phyloP scores from a whole-genome alignment of 2,888 invertebrate genomes.

The Notodonta ziczac region DNA sequence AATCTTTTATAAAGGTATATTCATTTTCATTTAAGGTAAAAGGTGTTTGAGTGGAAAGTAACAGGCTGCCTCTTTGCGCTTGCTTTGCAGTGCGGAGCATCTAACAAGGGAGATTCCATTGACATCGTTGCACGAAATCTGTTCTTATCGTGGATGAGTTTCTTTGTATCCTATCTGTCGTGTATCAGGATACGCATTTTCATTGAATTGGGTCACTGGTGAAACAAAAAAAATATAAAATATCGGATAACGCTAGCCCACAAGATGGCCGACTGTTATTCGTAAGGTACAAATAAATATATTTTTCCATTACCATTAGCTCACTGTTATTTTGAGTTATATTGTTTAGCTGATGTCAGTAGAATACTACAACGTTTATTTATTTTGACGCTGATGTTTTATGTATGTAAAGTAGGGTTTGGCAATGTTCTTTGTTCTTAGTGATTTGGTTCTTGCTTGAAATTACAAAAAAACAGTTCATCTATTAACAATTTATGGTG shows the following conservation, averaged over 20 bases:
- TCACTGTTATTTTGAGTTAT: slow-evolving; percentile 42
- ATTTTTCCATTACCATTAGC: slow-evolving; percentile 54
- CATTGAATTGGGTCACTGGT: slow-evolving; percentile 58
- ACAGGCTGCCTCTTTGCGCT: slow-evolving; percentile 69
- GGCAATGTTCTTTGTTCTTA: slow-evolving; percentile 70
- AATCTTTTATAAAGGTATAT: slow-evolving; percentile 54
- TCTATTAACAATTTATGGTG: no score
- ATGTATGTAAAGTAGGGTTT: slow-evolving; percentile 21
- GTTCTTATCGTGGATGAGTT: slow-evolving; percentile 51
- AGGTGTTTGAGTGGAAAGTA: slow-evolving; percentile 55
- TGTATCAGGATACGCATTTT: slow-evolving; percentile 49
- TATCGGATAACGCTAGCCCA: slow-evolving; percentile 82
- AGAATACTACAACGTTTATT: slow-evolving; percentile 37
- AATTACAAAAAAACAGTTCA: slow-evolving; percentile 49
- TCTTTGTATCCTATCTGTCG: slow-evolving; percentile 47
- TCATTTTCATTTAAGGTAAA: slow-evolving; percentile 22
- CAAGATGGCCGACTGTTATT: slow-evolving; percentile 85
- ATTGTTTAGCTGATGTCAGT: slow-evolving; percentile 31
- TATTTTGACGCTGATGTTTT: slow-evolving; percentile 29
- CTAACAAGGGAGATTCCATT: slow-evolving; percentile 54
- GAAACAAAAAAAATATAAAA: slow-evolving; percentile 63
- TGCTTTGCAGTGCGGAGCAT: slow-evolving; percentile 73
- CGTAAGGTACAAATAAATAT: slow-evolving; percentile 80
- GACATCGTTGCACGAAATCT: slow-evolving; percentile 51
- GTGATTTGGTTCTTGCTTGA: slow-evolving; percentile 43